These are phyloP conservation scores for Casuarius casuarius DNA, from an alignment of 2,113 vertebrate genomes.

Conservation along the genomic window DNA sequence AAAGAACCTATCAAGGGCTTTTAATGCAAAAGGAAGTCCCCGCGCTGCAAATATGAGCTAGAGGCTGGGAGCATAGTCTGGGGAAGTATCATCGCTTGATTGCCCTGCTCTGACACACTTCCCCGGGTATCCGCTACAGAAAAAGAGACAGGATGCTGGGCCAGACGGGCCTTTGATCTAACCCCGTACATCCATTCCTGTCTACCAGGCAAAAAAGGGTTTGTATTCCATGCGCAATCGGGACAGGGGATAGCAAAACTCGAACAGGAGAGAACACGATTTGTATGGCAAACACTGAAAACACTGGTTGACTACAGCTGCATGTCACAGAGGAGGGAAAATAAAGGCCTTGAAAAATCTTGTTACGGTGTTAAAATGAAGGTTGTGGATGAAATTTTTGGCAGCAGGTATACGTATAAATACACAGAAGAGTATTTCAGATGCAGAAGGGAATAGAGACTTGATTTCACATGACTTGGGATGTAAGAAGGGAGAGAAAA, in stretches of 20 bases:
- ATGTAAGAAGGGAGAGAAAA: not conserved
- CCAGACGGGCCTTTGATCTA: conserved; percentile 2
- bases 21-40: conserved; percentile 10
- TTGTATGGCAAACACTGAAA: not conserved
- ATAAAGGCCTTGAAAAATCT: not conserved
- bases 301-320: not conserved
- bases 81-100: not conserved
- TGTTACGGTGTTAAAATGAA: not conserved
- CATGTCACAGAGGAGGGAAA: not conserved
- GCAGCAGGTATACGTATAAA: not conserved
- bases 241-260: not conserved
- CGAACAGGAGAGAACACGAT: not conserved
- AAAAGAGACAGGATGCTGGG: conserved; percentile 24
- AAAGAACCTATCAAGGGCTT: not conserved
- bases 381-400: not conserved
- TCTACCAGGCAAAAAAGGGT: not conserved
- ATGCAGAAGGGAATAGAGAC: not conserved
- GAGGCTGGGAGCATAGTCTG: not conserved
- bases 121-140: not conserved
- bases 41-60: not conserved
- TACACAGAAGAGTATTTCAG: conserved; percentile 12
- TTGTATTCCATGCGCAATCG: not conserved
- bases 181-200: not conserved
- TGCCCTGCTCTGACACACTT: not conserved
- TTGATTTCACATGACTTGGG: not conserved